Base-by-base conservation (phyloP, 2,113 vertebrate genomes). In the Ibidorhyncha struthersii region DNA sequence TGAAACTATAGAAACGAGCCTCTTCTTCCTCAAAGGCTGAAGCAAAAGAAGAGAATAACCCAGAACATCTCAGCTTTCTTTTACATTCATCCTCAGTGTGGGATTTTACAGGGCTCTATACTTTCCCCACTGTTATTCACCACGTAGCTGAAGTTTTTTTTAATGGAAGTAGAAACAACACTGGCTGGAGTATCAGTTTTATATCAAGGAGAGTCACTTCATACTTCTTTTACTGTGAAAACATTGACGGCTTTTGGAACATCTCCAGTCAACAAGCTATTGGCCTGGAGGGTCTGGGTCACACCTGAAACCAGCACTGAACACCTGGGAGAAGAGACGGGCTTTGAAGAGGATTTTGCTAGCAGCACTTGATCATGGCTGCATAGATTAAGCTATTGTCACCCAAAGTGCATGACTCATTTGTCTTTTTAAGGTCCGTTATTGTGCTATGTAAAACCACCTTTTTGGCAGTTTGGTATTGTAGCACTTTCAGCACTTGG, bases 401-500 rank as follows among this genome's bases (percentile, higher is more conserved):
- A 84, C 43, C 50, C 34, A 49, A 88, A 32, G 23, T 15, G 27
- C 12, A 10, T 40, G 82, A 63, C 19, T 85, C 93, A 58, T 71
- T 94, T 73, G 56, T 89, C 92, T 76, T 71, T 72, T 82, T 65
- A 62, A 77, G 74, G 89, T 82, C 82, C 29, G 2, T 77, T 73
- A 49, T 56, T 76, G 62, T 79, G 86, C 62, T 63, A 82, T 85
- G 66, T 34, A 82, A 96, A 96, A 23, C 79, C 77, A 90, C 85
- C 91, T 86, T 83, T 97, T 59, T 96, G 85, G 92, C 91, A 93
- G 66, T 96, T 90, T 67, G 61, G 62, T 86, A 61, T 69, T 87
- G 91, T 92, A 96, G 94, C 91, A 83, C 89, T 96, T 96, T 89
- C 65, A 97, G 62, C 91, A 89, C 76, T 89, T 9, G 4, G 73